phyloP scores from a whole-genome alignment of 2,888 invertebrate species.

The Cylloceria caligata region DNA sequence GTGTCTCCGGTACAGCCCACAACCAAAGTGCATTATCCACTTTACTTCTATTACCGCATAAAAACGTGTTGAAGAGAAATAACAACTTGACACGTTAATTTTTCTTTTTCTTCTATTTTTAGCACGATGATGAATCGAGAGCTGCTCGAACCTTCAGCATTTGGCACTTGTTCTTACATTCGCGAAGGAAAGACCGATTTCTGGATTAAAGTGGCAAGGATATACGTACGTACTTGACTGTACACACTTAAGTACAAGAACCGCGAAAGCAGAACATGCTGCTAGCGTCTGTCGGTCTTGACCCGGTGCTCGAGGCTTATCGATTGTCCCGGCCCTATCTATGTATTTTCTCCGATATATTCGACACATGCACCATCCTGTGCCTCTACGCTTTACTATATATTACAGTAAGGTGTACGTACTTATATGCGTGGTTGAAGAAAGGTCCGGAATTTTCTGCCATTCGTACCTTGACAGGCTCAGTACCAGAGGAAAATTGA shows the following conservation, averaged over 20 bases:
- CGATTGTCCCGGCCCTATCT: slow-evolving; percentile 58
- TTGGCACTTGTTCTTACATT: slow-evolving; percentile 3
- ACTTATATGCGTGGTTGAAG: not conserved
- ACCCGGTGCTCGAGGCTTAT: slow-evolving; percentile 66
- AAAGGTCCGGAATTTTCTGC: slow-evolving; percentile 32
- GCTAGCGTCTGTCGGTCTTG: slow-evolving; percentile 65
- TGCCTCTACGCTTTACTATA: not conserved
- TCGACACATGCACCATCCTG: slow-evolving; percentile 10
- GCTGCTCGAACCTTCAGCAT: not conserved
- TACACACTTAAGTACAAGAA: slow-evolving; percentile 1
- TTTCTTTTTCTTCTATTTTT: not conserved
- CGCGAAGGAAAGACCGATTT: not conserved
- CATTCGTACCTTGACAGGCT: no score
- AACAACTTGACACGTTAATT: not conserved
- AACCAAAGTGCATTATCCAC: slow-evolving; percentile 9
- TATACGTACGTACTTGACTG: slow-evolving; percentile 4
- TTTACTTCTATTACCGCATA: not conserved
- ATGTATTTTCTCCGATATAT: slow-evolving; percentile 8
- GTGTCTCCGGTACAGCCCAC: not conserved
- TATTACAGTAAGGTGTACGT: not conserved
- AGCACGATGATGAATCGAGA: not conserved
- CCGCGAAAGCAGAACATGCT: slow-evolving; percentile 28
- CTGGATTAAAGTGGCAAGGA: not conserved
- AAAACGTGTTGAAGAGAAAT: not conserved
- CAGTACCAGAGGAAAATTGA: no score